Conservation (phyloP, 2,888 invertebrate genomes). For the Netelia inedita region DNA sequence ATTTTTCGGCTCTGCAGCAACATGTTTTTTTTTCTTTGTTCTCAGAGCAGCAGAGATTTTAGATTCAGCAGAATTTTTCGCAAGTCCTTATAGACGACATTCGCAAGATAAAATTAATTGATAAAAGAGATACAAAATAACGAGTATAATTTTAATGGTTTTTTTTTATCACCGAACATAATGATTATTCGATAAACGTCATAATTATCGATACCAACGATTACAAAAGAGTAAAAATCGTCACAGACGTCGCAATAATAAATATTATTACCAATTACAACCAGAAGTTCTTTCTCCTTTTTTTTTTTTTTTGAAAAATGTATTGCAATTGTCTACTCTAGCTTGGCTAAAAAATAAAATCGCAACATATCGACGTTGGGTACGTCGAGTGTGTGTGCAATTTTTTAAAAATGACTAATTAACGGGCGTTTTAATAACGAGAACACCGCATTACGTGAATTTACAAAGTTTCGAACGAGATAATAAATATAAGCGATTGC, state of each 20-base stretch:
- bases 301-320: conserved; percentile 9
- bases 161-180: not conserved
- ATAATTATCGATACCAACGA: conserved; percentile 4
- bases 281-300: not conserved
- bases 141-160: not conserved
- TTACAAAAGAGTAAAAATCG: conserved; percentile 29
- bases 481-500: conserved; percentile 68
- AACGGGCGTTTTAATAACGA: conserved; percentile 21
- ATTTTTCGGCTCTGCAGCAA: conserved; percentile 29
- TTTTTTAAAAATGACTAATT: conserved; percentile 34
- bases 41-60: conserved; percentile 1
- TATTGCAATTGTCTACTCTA: conserved; percentile 15
- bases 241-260: conserved; percentile 38
- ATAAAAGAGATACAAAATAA: not conserved
- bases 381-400: not conserved
- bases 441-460: conserved; percentile 17
- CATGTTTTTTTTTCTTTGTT: conserved; percentile 26
- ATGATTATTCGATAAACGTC: conserved; percentile 15
- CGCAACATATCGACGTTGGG: too few relatives aligned
- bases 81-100: not conserved
- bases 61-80: conserved; percentile 9
- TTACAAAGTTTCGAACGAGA: conserved; percentile 61
- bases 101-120: not conserved
- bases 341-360: not conserved
- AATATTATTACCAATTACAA: conserved; percentile 22